phyloP scores from a whole-genome alignment of 2,113 vertebrate genomes.

The Chascanopsetta lugubris region DNA sequence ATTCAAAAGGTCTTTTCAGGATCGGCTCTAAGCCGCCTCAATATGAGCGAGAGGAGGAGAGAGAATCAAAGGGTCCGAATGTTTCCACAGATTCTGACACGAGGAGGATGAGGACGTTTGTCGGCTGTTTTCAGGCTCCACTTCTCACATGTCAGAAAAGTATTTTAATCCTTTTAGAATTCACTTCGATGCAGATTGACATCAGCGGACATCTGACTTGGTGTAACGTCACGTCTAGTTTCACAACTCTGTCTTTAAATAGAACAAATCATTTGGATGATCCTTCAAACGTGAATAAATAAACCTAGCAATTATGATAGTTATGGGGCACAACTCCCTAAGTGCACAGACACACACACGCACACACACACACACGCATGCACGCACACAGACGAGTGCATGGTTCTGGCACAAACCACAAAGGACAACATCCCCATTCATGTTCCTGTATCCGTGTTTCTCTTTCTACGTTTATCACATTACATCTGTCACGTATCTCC shows the following conservation, averaged over 20 bases:
- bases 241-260: slow-evolving; percentile 1
- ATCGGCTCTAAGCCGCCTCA: slow-evolving; percentile 77
- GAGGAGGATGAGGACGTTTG: slow-evolving; percentile 74
- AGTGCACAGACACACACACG: slow-evolving; percentile 50
- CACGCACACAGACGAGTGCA: slow-evolving; percentile 34
- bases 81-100: slow-evolving; percentile 75
- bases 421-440: slow-evolving; percentile 62
- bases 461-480: slow-evolving; percentile 60
- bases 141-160: too few relatives aligned
- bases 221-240: not conserved
- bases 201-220: not conserved
- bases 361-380: not conserved
- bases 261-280: slow-evolving; percentile 18
- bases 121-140: slow-evolving; percentile 61
- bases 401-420: slow-evolving; percentile 56
- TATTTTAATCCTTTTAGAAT: too few relatives aligned
- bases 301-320: slow-evolving; percentile 58
- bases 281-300: slow-evolving; percentile 44
- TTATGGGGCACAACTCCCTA: slow-evolving; percentile 35
- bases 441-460: slow-evolving; percentile 47
- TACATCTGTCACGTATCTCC: slow-evolving; percentile 68
- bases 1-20: slow-evolving; percentile 85
- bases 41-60: slow-evolving; percentile 61
- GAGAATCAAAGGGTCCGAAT: slow-evolving; percentile 77
- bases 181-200: too few relatives aligned